Percentiles rank a stretch among this genome's conserved stretches.
phyloP scores from a whole-genome alignment of 2,113 vertebrate species.

The Strigops habroptila region DNA sequence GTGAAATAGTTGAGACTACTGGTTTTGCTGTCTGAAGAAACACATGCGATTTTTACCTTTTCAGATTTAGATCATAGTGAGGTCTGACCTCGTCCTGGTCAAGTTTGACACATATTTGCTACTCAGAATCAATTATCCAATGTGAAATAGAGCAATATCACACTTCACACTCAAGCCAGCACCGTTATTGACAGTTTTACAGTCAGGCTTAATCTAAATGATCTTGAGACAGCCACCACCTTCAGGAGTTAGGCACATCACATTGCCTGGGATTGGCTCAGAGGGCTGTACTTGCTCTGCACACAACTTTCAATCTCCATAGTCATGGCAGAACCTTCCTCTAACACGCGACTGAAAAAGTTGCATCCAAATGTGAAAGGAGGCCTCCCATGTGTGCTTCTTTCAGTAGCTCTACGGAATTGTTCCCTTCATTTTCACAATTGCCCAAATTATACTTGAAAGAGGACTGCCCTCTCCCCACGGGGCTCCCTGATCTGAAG shows the following conservation, averaged over 20 bases:
- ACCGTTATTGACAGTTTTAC: background rate
- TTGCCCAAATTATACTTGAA: background rate
- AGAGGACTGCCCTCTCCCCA: background rate
- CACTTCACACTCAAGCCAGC: background rate
- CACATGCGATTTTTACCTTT: background rate
- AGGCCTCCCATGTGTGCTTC: background rate
- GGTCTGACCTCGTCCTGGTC: background rate
- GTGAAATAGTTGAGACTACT: background rate
- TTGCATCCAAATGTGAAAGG: background rate
- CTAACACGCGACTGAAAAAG: background rate
- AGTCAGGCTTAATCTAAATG: background rate
- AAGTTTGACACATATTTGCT: background rate
- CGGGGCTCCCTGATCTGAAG: background rate
- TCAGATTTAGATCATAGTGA: background rate
- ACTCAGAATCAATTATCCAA: background rate
- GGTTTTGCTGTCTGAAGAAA: background rate
- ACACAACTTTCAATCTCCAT: background rate
- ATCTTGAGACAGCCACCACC: background rate
- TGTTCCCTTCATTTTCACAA: background rate
- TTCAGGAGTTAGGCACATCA: background rate
- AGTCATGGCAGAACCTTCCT: background rate
- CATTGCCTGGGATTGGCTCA: background rate
- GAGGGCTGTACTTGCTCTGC: background rate
- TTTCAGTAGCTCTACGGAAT: background rate
- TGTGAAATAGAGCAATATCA: background rate